phyloP scores from a whole-genome alignment of 2,113 vertebrate species.

The Acrocephalus kingi region DNA sequence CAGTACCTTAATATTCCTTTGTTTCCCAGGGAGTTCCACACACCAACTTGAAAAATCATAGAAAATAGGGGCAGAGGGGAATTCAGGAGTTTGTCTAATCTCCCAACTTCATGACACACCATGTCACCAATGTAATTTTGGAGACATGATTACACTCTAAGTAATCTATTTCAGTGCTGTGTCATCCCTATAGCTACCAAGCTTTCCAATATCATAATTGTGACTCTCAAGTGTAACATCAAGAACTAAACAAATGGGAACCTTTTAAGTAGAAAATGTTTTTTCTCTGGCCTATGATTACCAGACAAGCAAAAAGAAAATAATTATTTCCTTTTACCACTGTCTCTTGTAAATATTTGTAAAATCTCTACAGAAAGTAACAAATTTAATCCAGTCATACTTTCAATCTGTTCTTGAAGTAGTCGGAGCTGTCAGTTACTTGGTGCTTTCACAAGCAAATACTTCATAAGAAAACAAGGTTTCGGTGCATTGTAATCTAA shows the following conservation, averaged over 20 bases:
- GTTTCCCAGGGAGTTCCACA: neutral
- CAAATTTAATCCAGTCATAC: neutral
- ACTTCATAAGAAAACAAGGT: neutral
- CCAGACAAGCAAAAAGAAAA: neutral
- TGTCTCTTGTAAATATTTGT: neutral
- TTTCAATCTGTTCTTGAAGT: neutral
- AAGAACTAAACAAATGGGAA: neutral
- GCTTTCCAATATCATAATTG: neutral
- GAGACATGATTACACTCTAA: neutral
- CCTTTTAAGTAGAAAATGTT: neutral
- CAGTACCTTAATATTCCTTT: neutral
- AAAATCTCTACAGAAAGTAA: neutral
- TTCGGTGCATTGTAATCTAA: neutral
- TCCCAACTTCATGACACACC: neutral
- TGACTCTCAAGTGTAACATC: neutral
- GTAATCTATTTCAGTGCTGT: neutral
- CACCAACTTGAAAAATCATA: neutral
- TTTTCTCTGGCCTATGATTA: neutral
- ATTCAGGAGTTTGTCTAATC: neutral
- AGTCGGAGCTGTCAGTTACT: neutral
- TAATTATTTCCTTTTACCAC: neutral
- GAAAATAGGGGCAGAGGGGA: neutral
- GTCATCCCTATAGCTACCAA: neutral
- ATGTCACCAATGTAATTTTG: neutral
- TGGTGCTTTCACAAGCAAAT: neutral